These are phyloP conservation scores for Galleria mellonella DNA, from an alignment of 1,140 invertebrate species.

Conservation along the genomic window DNA sequence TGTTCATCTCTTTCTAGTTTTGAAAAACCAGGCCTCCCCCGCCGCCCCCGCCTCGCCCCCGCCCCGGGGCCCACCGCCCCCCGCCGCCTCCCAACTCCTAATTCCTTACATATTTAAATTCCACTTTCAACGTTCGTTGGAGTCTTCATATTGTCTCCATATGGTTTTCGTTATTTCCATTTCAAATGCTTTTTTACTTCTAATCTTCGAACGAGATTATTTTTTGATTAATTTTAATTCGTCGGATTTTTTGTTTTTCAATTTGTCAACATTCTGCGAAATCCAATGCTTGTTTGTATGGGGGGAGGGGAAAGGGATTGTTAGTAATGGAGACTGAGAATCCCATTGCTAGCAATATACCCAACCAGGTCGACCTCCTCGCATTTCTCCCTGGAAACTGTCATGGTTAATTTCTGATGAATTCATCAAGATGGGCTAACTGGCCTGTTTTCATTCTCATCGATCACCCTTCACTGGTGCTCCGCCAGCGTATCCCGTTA, in stretches of 20 bases:
- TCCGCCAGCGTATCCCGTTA: no score
- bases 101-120: slow-evolving; percentile 74
- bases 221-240: slow-evolving; percentile 2
- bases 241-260: no score
- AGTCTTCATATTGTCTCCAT: slow-evolving; percentile 65
- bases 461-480: no score
- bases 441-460: no score
- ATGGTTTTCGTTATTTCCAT: slow-evolving; percentile 45
- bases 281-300: no score
- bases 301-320: no score
- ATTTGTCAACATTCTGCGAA: no score
- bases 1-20: slow-evolving; percentile 73
- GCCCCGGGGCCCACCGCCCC: slow-evolving; percentile 1
- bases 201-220: background rate
- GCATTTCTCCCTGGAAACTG: no score
- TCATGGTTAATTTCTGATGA: no score
- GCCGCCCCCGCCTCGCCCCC: slow-evolving; percentile 11
- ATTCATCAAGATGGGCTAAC: no score
- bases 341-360: slow-evolving; percentile 84
- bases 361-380: slow-evolving; percentile 81
- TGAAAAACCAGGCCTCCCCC: slow-evolving; percentile 48
- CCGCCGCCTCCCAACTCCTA: slow-evolving; percentile 40
- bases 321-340: no score
- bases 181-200: slow-evolving; percentile 7
- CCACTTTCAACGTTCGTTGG: slow-evolving; percentile 57